A percentile compares a stretch with the other conserved stretches of the same genome.
These are phyloP conservation scores for Gorsachius magnificus DNA, from an alignment of 2,797 vertebrate genomes.

Conservation along the genomic window DNA sequence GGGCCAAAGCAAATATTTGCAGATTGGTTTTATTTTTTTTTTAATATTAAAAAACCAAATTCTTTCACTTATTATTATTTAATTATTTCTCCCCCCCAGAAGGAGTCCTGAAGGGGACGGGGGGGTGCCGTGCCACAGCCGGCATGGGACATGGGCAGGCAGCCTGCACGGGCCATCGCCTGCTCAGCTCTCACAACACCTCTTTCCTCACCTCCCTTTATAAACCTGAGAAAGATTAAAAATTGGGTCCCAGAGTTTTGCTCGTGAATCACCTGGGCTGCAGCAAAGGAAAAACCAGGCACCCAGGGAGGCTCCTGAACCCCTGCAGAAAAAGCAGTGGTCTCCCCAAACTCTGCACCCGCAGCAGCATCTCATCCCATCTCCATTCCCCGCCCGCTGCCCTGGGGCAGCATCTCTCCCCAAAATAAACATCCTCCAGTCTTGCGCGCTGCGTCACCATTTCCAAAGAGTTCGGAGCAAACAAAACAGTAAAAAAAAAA, in stretches of 20 bases:
- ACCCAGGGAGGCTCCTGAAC: accelerated
- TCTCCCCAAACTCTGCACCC: accelerated
- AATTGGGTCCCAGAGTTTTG: neutral
- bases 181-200: neutral
- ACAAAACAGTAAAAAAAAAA: neutral
- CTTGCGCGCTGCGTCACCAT: neutral
- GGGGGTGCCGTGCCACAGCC: neutral
- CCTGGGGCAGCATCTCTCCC: neutral
- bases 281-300: neutral
- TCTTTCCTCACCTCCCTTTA: neutral
- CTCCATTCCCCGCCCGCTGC: accelerated
- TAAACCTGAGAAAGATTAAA: conserved; percentile 14
- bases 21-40: neutral
- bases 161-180: neutral
- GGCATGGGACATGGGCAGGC: neutral
- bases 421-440: neutral
- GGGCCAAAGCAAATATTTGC: neutral
- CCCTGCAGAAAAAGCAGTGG: neutral
- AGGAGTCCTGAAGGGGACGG: neutral
- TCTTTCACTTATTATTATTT: neutral
- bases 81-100: neutral
- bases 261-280: conserved; percentile 19
- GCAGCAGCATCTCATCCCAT: neutral
- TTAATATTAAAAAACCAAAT: too few species aligned
- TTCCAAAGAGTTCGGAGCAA: neutral